phyloP scores from a whole-genome alignment of 2,113 vertebrate species.

The Sinocyclocheilus rhinocerous region DNA sequence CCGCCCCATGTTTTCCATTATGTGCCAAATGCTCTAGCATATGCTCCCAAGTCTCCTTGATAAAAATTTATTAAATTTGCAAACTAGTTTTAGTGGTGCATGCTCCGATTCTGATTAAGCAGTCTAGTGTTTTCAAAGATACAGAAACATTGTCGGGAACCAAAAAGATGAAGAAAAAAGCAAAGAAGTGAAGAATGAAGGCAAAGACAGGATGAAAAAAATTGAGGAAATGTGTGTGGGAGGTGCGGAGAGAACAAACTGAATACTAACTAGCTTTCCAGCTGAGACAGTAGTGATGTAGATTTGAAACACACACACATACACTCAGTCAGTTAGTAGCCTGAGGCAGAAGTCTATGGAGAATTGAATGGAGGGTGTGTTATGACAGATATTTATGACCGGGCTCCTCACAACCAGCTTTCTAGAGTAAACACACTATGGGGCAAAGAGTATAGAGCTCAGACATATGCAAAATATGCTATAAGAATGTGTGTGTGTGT shows the following conservation, averaged over 20 bases:
- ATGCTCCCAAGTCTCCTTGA: conserved; percentile 77
- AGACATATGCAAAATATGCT: conserved; percentile 16
- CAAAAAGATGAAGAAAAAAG: conserved; percentile 20
- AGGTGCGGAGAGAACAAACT: conserved; percentile 54
- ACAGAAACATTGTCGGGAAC: neutral
- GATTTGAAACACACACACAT: conserved; percentile 32
- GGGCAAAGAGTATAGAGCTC: conserved; percentile 44
- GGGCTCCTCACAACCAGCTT: conserved; percentile 57
- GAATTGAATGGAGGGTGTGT: conserved; percentile 52
- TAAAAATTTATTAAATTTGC: conserved; percentile 82
- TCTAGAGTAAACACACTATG: conserved; percentile 51
- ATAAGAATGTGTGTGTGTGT: conserved; percentile 9
- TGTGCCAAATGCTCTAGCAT: conserved; percentile 78
- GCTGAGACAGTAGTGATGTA: conserved; percentile 41
- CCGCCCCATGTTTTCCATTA: conserved; percentile 77
- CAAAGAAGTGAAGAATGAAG: conserved; percentile 62
- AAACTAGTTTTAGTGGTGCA: conserved; percentile 77
- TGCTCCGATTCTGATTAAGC: conserved; percentile 74
- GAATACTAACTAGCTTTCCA: conserved; percentile 62
- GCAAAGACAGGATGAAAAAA: conserved; percentile 55
- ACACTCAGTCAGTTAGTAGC: conserved; percentile 36
- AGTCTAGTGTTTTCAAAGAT: conserved; percentile 50
- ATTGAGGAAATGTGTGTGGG: conserved; percentile 54
- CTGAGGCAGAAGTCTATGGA: conserved; percentile 44
- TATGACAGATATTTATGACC: conserved; percentile 68